Percentiles rank a stretch among this genome's conserved stretches.
Conservation (phyloP, 1,140 invertebrate genomes). For the Semibalanus balanoides region DNA sequence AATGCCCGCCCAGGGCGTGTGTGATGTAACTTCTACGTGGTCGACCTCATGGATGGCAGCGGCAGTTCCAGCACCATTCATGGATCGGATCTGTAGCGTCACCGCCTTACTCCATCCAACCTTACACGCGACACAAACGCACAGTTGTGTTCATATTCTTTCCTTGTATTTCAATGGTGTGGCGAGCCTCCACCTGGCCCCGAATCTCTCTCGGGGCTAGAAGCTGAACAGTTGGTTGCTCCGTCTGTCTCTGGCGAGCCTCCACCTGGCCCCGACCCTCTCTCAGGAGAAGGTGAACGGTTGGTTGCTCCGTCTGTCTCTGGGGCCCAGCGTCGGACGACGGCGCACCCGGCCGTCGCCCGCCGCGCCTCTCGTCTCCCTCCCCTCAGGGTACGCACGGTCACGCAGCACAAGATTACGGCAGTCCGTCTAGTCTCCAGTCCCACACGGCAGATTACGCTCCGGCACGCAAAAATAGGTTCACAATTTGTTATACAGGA, state of each 20-base stretch:
- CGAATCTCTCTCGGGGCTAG: not conserved
- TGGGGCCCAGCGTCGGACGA: too few species aligned
- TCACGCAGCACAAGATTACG: not conserved
- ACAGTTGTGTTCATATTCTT: not conserved
- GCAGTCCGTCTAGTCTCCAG: not conserved
- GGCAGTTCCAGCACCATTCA: too few species aligned
- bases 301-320: not conserved
- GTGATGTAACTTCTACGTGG: too few species aligned
- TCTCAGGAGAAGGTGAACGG: not conserved
- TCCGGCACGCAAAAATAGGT: not conserved
- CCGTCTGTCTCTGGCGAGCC: not conserved
- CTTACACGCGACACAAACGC: too few species aligned
- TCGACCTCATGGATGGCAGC: too few species aligned
- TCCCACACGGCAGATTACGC: not conserved
- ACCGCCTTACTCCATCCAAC: too few species aligned
- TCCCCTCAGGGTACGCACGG: not conserved
- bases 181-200: not conserved
- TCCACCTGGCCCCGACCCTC: not conserved
- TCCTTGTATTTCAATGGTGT: conserved; percentile 2
- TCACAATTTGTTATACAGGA: not conserved
- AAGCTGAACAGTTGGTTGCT: not conserved
- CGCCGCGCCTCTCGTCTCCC: too few species aligned
- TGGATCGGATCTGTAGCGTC: too few species aligned
- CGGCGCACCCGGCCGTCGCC: too few species aligned
- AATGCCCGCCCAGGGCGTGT: too few species aligned